phyloP scores from a whole-genome alignment of 1,140 invertebrate species.

The Hydropsyche tenuis region DNA sequence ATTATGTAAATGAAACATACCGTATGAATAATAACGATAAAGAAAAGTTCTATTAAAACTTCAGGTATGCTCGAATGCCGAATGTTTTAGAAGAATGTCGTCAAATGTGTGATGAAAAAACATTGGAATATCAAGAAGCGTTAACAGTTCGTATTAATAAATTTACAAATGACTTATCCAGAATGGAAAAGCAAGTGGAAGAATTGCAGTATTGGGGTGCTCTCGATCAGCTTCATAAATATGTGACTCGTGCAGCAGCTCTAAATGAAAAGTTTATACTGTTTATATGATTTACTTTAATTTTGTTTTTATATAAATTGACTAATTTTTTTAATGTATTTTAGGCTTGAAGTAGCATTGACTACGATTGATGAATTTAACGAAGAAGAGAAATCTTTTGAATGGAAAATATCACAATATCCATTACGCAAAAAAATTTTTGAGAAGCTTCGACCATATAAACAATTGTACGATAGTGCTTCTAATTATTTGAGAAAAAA shows the following conservation, averaged over 20 bases:
- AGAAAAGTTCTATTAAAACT: not conserved
- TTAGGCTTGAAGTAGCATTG: conserved; percentile 70
- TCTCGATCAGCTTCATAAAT: conserved; percentile 83
- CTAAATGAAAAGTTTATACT: conserved; percentile 71
- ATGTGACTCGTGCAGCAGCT: conserved; percentile 79
- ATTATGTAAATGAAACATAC: not conserved
- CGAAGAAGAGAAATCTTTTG: conserved; percentile 88
- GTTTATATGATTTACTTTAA: conserved; percentile 18
- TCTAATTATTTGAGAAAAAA: conserved; percentile 86
- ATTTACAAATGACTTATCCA: conserved; percentile 82
- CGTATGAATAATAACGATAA: not conserved
- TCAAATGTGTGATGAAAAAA: conserved; percentile 81
- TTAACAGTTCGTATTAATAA: conserved; percentile 67
- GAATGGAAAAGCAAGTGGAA: conserved; percentile 81
- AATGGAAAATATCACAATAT: conserved; percentile 89
- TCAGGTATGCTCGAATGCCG: conserved; percentile 74
- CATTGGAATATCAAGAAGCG: conserved; percentile 82
- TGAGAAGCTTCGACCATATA: conserved; percentile 82
- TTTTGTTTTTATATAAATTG: conserved; percentile 9
- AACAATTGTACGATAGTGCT: conserved; percentile 87
- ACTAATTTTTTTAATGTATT: conserved; percentile 27
- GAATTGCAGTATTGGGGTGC: conserved; percentile 90
- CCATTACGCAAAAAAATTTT: conserved; percentile 78
- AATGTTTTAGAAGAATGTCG: conserved; percentile 83
- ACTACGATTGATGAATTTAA: conserved; percentile 90